A percentile compares a stretch with the other conserved stretches of the same genome.
Evolutionary conservation across 2,113 vertebrate species (phyloP).

Genomic region (Etheostoma spectabile): DNA sequence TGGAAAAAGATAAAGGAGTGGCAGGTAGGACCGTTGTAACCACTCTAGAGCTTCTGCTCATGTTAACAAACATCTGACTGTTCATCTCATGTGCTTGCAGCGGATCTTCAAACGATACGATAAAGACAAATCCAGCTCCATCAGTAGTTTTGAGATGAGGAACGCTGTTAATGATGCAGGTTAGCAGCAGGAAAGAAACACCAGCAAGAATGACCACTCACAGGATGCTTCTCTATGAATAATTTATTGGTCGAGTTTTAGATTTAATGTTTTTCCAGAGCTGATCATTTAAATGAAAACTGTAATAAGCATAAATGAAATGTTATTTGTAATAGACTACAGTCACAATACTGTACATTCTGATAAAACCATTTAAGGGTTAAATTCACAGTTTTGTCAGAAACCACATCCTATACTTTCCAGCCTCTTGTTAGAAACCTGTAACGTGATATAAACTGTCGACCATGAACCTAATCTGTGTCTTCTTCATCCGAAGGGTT

Average conservation of each 20-base stretch:
- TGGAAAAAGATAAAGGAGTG: conserved; percentile 98
- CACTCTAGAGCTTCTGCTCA: background rate
- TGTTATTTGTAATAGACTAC: background rate
- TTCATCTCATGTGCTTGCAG: conserved; percentile 75
- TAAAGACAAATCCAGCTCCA: conserved; percentile 87
- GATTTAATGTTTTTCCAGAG: background rate
- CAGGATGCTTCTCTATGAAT: background rate
- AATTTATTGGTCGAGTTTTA: background rate
- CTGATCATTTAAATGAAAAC: background rate
- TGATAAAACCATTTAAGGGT: background rate
- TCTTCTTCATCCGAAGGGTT: conserved; percentile 84
- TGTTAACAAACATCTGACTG: background rate
- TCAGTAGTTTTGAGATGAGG: conserved; percentile 98
- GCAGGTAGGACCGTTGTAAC: conserved; percentile 85
- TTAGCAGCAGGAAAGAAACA: conserved; percentile 61
- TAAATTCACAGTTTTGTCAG: background rate
- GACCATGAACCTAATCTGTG: background rate
- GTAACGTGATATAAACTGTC: background rate
- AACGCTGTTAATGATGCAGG: conserved; percentile 94
- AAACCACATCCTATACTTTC: background rate
- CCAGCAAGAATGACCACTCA: background rate
- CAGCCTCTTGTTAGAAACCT: background rate
- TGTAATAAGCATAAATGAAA: background rate
- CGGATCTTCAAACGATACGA: conserved; percentile 91
- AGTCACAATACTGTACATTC: too few species aligned